Evolutionary conservation across 1,140 invertebrate species (phyloP).

Genomic region (Cydia fagiglandana): DNA sequence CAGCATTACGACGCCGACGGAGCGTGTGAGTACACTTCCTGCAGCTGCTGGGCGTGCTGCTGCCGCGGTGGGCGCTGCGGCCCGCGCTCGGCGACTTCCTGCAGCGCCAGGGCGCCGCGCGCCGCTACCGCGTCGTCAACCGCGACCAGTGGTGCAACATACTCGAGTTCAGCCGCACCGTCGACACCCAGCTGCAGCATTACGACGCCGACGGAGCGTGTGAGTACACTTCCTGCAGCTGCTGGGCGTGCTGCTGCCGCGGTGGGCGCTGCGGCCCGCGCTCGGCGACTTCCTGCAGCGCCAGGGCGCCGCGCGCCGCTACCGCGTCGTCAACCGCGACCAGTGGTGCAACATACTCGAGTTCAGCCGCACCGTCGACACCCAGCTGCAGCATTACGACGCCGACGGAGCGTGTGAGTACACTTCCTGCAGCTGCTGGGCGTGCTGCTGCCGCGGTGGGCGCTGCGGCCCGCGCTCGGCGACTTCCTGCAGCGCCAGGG

Average conservation of each 20-base stretch:
- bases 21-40: constrained; percentile 95
- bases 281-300: constrained; percentile 89
- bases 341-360: constrained; percentile 97
- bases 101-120: constrained; percentile 83
- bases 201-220: constrained; percentile 81
- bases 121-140: constrained; percentile 92
- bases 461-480: neutral
- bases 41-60: too few species aligned
- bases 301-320: neutral
- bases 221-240: too few species aligned
- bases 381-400: constrained; percentile 93
- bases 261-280: too few species aligned
- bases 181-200: constrained; percentile 88
- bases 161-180: constrained; percentile 91
- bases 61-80: too few species aligned
- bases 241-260: too few species aligned
- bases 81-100: constrained; percentile 75
- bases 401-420: constrained; percentile 96
- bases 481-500: constrained; percentile 87
- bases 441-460: too few species aligned
- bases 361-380: constrained; percentile 92
- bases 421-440: too few species aligned
- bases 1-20: constrained; percentile 96
- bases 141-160: constrained; percentile 96
- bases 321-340: constrained; percentile 92